phyloP scores from a whole-genome alignment of 2,797 vertebrate species.

The Phoebastria nigripes region DNA sequence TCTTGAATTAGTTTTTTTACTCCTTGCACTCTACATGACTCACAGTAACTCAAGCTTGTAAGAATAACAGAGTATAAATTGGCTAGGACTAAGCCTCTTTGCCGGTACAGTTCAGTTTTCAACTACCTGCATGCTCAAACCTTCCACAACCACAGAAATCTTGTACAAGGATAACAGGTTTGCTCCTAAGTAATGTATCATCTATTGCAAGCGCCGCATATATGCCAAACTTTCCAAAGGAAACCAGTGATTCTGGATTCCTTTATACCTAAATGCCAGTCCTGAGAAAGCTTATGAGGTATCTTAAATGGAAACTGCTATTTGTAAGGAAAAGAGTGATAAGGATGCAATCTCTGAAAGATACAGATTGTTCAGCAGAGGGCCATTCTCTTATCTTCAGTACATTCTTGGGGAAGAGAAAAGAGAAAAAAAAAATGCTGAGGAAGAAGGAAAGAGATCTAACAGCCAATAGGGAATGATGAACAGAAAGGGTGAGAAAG shows the following conservation, averaged over 20 bases:
- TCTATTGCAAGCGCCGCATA: not conserved
- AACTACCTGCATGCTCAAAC: not conserved
- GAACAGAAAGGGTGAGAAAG: conserved; percentile 59
- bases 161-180: not conserved
- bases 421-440: not conserved
- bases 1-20: conserved; percentile 33
- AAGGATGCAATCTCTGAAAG: conserved; percentile 20
- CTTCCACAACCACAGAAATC: conserved; percentile 7
- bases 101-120: not conserved
- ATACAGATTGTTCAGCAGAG: not conserved
- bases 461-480: conserved; percentile 7
- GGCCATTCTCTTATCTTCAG: conserved; percentile 19
- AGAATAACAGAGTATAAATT: conserved; percentile 47
- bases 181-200: not conserved
- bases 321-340: conserved; percentile 24
- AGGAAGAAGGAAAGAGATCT: conserved; percentile 50
- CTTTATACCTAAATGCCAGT: not conserved
- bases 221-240: not conserved
- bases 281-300: not conserved
- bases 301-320: not conserved
- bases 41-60: conserved; percentile 28
- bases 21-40: conserved; percentile 33
- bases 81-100: not conserved
- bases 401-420: conserved; percentile 42
- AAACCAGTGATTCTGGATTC: not conserved